Evolutionary conservation across 1,140 invertebrate species (phyloP).

Genomic region (Geopemphigus sp.): DNA sequence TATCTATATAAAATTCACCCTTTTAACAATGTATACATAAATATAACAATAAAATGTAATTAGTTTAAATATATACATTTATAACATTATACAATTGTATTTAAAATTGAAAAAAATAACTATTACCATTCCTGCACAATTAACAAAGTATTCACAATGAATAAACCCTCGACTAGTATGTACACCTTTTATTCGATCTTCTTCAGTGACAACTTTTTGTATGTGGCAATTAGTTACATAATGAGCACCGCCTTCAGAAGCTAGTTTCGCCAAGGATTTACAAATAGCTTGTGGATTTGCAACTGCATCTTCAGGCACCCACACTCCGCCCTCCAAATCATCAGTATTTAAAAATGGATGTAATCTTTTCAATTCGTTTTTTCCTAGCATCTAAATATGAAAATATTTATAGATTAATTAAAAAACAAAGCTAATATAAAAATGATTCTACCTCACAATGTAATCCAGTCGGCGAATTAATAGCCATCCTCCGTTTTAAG

Average conservation of each 20-base stretch:
- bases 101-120: not conserved
- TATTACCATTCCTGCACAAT: conserved; percentile 70
- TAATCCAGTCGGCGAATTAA: conserved; percentile 58
- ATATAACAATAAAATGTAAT: no score
- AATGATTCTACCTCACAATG: conserved; percentile 58
- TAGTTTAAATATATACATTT: no score
- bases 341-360: conserved; percentile 66
- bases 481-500: conserved; percentile 63
- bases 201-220: conserved; percentile 62
- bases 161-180: conserved; percentile 64
- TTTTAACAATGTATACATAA: no score
- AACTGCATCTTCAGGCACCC: conserved; percentile 72
- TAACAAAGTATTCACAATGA: conserved; percentile 71
- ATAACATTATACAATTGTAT: no score
- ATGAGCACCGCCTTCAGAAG: conserved; percentile 61
- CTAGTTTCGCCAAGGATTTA: conserved; percentile 62
- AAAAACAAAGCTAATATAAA: not conserved
- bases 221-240: conserved; percentile 65
- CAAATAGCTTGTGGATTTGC: conserved; percentile 66
- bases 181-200: conserved; percentile 62
- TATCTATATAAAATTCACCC: no score
- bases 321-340: conserved; percentile 71
- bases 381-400: conserved; percentile 55
- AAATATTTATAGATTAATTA: not conserved
- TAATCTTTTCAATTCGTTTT: conserved; percentile 57